phyloP scores from a whole-genome alignment of 2,888 invertebrate species.

The Rutpela maculata region DNA sequence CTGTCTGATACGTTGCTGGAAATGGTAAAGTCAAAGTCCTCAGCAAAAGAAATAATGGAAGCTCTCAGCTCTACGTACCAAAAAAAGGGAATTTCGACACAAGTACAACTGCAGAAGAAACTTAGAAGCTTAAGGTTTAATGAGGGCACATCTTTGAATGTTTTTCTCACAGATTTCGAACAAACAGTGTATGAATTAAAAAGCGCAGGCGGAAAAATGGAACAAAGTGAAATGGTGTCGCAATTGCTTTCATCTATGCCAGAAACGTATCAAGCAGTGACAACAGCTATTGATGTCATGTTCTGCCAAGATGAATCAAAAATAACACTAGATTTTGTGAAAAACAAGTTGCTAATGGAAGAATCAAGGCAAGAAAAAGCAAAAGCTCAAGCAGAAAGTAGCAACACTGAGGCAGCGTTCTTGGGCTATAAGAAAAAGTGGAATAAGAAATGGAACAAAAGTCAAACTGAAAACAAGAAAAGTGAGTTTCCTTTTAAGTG shows the following conservation, averaged over 20 bases:
- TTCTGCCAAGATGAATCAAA: constrained; percentile 27
- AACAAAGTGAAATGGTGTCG: too few species aligned
- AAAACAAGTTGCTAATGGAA: constrained; percentile 38
- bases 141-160: too few species aligned
- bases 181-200: too few species aligned
- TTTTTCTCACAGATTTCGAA: too few species aligned
- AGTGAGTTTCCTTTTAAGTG: too few species aligned
- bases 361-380: constrained; percentile 32
- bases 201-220: too few species aligned
- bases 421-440: not conserved
- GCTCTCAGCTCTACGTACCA: not conserved
- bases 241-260: too few species aligned
- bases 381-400: not conserved
- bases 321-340: constrained; percentile 37
- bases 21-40: too few species aligned
- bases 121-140: constrained; percentile 35
- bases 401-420: not conserved
- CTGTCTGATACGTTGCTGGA: too few species aligned
- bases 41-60: constrained; percentile 38
- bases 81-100: too few species aligned
- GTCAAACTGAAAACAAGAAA: too few species aligned
- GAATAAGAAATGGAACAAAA: not conserved
- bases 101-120: constrained; percentile 12
- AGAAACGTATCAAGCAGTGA: constrained; percentile 36
- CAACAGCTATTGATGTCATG: constrained; percentile 44